Percentiles rank a stretch among this genome's conserved stretches.
phyloP scores from a whole-genome alignment of 2,888 invertebrate species.

The Byasa hedistus region DNA sequence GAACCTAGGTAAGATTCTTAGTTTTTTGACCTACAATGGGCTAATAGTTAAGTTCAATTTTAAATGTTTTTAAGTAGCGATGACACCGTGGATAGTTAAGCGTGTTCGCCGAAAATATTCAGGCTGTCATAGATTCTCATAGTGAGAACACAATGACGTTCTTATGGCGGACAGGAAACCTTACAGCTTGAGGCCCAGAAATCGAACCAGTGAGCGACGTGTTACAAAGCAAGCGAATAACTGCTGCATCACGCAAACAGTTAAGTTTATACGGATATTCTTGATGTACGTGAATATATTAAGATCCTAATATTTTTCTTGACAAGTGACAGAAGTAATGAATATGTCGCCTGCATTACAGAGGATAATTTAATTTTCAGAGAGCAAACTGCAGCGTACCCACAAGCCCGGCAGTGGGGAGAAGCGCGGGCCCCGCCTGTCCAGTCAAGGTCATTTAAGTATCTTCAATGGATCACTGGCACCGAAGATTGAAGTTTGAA shows the following conservation, averaged over 20 bases:
- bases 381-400: slow-evolving; percentile 64
- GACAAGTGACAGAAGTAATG: background rate
- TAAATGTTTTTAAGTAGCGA: no score
- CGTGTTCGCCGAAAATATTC: background rate
- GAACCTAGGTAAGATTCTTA: slow-evolving; percentile 64
- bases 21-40: slow-evolving; percentile 2
- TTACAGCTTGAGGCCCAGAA: no score
- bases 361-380: slow-evolving; percentile 52
- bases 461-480: slow-evolving; percentile 78
- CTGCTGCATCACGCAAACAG: no score
- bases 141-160: no score
- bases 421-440: slow-evolving; percentile 67
- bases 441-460: slow-evolving; percentile 78
- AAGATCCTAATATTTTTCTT: background rate
- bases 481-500: slow-evolving; percentile 62
- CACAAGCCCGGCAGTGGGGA: slow-evolving; percentile 56
- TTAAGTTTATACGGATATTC: no score
- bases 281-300: no score
- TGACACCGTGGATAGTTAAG: no score
- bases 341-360: background rate
- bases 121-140: no score
- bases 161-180: no score
- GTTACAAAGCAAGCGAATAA: no score
- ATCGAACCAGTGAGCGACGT: no score
- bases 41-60: background rate